These are phyloP conservation scores for Nyctibius bracteatus DNA, from an alignment of 2,113 vertebrate species.

Conservation along the genomic window DNA sequence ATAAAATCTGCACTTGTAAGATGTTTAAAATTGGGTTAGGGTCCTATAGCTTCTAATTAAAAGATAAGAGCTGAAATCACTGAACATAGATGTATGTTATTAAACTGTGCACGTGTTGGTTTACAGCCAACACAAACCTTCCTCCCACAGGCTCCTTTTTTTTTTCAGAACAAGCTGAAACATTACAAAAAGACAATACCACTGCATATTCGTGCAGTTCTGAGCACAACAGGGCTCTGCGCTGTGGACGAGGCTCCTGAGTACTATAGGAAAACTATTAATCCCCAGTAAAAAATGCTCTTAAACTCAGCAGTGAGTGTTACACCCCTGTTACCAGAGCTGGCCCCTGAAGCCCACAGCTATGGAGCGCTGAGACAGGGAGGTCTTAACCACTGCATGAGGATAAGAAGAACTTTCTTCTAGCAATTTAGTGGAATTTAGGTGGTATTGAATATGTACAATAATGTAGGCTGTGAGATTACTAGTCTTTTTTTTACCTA, in stretches of 20 bases:
- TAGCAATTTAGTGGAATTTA: not conserved
- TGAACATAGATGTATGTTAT: slow-evolving; percentile 60
- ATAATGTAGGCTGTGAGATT: not conserved
- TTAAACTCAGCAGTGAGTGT: not conserved
- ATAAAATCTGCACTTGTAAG: slow-evolving; percentile 70
- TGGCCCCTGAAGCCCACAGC: not conserved
- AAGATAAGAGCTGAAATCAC: slow-evolving; percentile 65
- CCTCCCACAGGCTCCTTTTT: not conserved
- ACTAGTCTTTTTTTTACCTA: not conserved
- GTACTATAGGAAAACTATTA: not conserved
- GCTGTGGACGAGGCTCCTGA: fast-evolving
- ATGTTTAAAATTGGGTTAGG: slow-evolving; percentile 52
- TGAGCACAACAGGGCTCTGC: not conserved
- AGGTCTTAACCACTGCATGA: not conserved
- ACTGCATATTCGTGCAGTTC: not conserved
- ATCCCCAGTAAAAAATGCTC: not conserved
- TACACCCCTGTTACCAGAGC: not conserved
- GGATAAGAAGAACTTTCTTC: not conserved
- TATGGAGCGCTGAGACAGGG: not conserved
- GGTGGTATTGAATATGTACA: not conserved
- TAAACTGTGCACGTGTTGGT: slow-evolving; percentile 29
- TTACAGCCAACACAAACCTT: slow-evolving; percentile 39
- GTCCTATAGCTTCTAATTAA: slow-evolving; percentile 60
- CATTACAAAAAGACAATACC: not conserved
- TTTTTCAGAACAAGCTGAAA: not conserved